Evolutionary conservation across 2,797 vertebrate genomes (phyloP).

Genomic region (Enteromius fasciolatus): DNA sequence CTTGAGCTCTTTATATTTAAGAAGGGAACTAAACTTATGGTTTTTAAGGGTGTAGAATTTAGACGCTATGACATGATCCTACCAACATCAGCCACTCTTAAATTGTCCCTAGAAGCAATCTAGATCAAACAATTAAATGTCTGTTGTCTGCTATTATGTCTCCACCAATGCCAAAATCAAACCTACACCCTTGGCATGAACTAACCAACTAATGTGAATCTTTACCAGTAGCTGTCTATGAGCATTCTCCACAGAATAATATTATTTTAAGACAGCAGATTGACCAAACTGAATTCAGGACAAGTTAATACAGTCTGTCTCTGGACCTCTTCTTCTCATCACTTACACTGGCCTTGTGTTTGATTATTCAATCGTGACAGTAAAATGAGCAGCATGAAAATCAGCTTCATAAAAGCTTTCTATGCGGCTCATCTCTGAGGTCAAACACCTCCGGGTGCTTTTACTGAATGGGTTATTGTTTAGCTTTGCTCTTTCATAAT

Average conservation of each 20-base stretch:
- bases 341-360: background rate
- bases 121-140: background rate
- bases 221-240: background rate
- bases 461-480: background rate
- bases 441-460: background rate
- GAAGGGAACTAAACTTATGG: background rate
- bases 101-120: too few species aligned
- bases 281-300: background rate
- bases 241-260: background rate
- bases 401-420: background rate
- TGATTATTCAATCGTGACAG: background rate
- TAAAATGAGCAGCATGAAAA: background rate
- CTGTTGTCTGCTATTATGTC: background rate
- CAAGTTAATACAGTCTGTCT: background rate
- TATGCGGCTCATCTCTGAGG: background rate
- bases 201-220: background rate
- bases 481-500: background rate
- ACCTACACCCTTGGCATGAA: background rate
- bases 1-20: background rate
- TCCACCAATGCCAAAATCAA: background rate
- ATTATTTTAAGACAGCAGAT: background rate
- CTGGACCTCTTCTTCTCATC: background rate
- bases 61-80: background rate
- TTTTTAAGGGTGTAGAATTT: background rate
- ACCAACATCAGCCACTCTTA: background rate